phyloP scores from a whole-genome alignment of 2,797 vertebrate species.

The Rhinoraja longicauda region DNA sequence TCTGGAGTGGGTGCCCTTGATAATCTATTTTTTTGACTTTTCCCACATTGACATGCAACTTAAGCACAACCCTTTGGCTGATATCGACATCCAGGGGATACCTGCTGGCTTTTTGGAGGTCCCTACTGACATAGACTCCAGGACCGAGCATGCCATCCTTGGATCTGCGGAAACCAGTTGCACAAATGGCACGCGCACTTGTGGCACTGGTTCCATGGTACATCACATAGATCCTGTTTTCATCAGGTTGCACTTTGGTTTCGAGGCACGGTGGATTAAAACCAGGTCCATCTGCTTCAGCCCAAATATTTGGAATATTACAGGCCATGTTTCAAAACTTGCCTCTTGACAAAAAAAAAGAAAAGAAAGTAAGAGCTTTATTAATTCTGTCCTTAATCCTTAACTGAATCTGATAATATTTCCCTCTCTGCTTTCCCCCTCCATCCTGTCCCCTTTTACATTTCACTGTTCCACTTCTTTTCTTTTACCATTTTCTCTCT shows the following conservation, averaged over 20 bases:
- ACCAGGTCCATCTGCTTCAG: not conserved
- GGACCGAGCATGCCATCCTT: slow-evolving; percentile 42
- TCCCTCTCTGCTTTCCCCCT: not conserved
- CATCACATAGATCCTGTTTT: slow-evolving; percentile 40
- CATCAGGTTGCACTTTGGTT: rapidly evolving
- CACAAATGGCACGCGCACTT: slow-evolving; percentile 24
- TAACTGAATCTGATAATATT: not conserved
- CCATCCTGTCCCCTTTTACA: too few species aligned
- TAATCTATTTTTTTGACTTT: slow-evolving; percentile 44
- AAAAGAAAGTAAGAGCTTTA: not conserved
- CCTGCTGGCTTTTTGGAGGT: slow-evolving; percentile 37
- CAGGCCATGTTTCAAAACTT: not conserved
- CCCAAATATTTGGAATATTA: not conserved
- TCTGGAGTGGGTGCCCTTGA: slow-evolving; percentile 43
- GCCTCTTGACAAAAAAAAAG: not conserved
- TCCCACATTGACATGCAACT: slow-evolving; percentile 42
- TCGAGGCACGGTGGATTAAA: not conserved
- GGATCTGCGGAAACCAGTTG: slow-evolving; percentile 39
- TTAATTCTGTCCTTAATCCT: not conserved
- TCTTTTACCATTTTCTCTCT: too few species aligned
- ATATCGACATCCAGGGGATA: slow-evolving; percentile 17
- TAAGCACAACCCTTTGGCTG: slow-evolving; percentile 39
- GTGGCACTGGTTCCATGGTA: slow-evolving; percentile 43
- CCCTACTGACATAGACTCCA: slow-evolving; percentile 44
- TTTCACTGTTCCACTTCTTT: too few species aligned